Evolutionary conservation across 2,888 invertebrate genomes (phyloP), one percentile per base, ranked within the genome.

Genomic region (Zaprionus obscuricornis): DNA sequence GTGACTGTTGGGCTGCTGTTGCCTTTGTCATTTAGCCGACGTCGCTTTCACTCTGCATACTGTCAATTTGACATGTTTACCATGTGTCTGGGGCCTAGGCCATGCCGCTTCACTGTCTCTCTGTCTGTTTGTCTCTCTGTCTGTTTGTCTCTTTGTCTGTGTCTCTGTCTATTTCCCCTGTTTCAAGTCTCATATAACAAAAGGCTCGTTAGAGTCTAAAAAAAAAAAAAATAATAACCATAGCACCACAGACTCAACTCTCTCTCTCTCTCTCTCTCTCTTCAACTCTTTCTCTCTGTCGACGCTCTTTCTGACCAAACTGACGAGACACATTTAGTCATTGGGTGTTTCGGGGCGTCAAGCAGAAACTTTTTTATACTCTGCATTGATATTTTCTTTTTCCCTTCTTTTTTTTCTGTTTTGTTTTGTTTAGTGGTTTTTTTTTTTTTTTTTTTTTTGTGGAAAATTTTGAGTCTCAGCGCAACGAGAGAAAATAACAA

Each of bases 31-130:
- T 70, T 67, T 66, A 65, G 52, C 71, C 75, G 59, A 65, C 66
- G 71, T 83, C 74, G 83, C 79, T 78, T 78, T 84, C 73, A 77
- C 82, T 75, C 75, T 68, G 71, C 71, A 69, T 57, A 71, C 74
- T 70, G 74, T 72, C 86, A 86, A 85, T 86, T 71, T 85, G 86
- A 86, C 83, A 72, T 86, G 83, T 85, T 85, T 85, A 85, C 85
- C 86, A 85, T 79, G 77, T 83, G 83, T 83, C 83, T 82, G 78
- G 78, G 78, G 52, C 57, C 59, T 4, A 31, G 26, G 17, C 24
- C 34, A 16, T 18, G 16, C 10, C 8, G 8, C 8, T 18, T 3
- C 16, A 7, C 7, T n/a, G 29, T 11, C 11, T n/a, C n/a, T n/a
- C 10, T 10, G 7, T 33, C 2, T 33, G 11, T 33, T 2, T 8